Conservation (phyloP, 2,888 invertebrate genomes). For the Leptura quadrifasciata region DNA sequence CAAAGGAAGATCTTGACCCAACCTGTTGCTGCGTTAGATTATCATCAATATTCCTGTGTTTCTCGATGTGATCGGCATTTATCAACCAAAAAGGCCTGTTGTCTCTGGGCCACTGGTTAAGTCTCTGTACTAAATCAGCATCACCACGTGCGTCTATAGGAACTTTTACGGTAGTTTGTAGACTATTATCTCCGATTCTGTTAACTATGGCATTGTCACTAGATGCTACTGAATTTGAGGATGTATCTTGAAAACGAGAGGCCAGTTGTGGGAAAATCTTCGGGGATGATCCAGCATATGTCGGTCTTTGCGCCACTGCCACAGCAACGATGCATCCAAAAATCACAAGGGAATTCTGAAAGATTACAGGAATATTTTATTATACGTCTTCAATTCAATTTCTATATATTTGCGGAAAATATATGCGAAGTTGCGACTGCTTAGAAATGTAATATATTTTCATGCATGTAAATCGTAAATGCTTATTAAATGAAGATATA, state of each 20-base stretch:
- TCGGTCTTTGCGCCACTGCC: slow-evolving; percentile 78
- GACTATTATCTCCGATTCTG: slow-evolving; percentile 76
- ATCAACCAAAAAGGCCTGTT: slow-evolving; percentile 84
- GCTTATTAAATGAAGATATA: too few species aligned
- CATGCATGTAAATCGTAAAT: too few species aligned
- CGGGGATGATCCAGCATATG: slow-evolving; percentile 78
- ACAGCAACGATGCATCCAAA: slow-evolving; percentile 47
- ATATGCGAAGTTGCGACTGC: too few species aligned
- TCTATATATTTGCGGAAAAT: neutral
- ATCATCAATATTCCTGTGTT: slow-evolving; percentile 49
- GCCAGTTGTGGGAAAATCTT: slow-evolving; percentile 79
- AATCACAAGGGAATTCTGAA: slow-evolving; percentile 58
- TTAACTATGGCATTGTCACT: slow-evolving; percentile 70
- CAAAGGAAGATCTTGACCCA: neutral
- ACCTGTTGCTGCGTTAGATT: neutral
- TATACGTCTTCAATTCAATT: neutral
- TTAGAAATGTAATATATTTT: too few species aligned
- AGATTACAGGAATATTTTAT: slow-evolving; percentile 30
- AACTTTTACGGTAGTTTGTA: slow-evolving; percentile 73
- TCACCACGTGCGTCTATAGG: slow-evolving; percentile 83
- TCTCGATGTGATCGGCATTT: slow-evolving; percentile 81
- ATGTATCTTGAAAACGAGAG: slow-evolving; percentile 67
- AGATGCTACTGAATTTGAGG: slow-evolving; percentile 12
- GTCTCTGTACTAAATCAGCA: slow-evolving; percentile 77
- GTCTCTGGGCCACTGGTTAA: slow-evolving; percentile 80